Conservation (phyloP, 2,888 invertebrate genomes). For the Notodonta dromedarius region DNA sequence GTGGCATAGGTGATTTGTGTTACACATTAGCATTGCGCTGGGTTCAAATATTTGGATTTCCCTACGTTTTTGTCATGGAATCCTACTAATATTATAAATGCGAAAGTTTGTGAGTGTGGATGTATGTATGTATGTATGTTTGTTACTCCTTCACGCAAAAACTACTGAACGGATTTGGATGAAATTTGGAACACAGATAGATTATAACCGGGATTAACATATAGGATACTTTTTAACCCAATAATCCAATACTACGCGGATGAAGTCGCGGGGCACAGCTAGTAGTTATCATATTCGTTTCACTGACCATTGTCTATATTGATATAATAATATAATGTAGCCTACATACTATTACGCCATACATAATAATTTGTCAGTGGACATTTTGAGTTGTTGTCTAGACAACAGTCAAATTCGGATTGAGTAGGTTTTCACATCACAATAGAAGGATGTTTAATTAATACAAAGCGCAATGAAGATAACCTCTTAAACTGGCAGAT, state of each 20-base stretch:
- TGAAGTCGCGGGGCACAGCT: no score
- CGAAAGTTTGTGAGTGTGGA: no score
- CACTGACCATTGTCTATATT: slow-evolving; percentile 27
- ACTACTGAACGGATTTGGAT: no score
- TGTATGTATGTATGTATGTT: no score
- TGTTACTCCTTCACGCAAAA: no score
- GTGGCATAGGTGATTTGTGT: background rate
- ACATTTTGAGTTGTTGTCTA: slow-evolving; percentile 19
- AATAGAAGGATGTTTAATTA: slow-evolving; percentile 32
- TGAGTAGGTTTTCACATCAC: slow-evolving; percentile 25
- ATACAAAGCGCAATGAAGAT: slow-evolving; percentile 35
- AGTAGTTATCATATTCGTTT: slow-evolving; percentile 30
- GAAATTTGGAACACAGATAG: no score
- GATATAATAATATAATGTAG: slow-evolving; percentile 14
- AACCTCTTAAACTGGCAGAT: slow-evolving; percentile 47
- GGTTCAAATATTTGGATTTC: slow-evolving; percentile 35
- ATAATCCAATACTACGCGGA: no score
- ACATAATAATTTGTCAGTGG: slow-evolving; percentile 15
- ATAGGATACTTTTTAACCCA: no score
- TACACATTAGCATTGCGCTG: slow-evolving; percentile 4
- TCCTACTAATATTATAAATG: no score
- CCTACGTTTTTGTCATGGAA: slow-evolving; percentile 29
- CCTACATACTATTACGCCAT: slow-evolving; percentile 4
- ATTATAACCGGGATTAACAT: no score
- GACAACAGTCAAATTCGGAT: slow-evolving; percentile 16